Conservation (phyloP, 1,140 invertebrate genomes). For the Aphidius ervi region DNA sequence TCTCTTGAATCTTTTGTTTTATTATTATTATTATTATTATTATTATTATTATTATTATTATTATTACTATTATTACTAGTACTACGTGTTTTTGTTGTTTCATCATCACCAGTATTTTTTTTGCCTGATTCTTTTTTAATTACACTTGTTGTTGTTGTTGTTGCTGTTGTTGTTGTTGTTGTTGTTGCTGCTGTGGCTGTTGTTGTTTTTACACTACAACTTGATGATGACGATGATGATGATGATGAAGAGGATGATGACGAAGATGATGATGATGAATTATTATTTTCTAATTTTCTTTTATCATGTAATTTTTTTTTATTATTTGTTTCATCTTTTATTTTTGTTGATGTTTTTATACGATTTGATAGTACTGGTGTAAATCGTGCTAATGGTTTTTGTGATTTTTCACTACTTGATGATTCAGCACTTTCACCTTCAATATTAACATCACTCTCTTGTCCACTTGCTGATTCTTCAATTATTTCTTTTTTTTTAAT, state of each 20-base stretch:
- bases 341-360: conserved; percentile 26
- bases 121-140: conserved; percentile 26
- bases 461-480: conserved; percentile 39
- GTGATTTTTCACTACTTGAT: conserved; percentile 47
- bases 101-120: conserved; percentile 38
- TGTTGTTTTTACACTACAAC: conserved; percentile 17
- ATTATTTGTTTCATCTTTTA: conserved; percentile 30
- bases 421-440: conserved; percentile 45
- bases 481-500: conserved; percentile 47
- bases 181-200: background rate
- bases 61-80: conserved; percentile 12
- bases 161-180: background rate
- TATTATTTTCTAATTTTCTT: conserved; percentile 39
- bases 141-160: background rate
- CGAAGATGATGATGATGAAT: background rate
- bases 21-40: conserved; percentile 42
- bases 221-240: conserved; percentile 11
- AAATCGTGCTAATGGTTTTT: conserved; percentile 34
- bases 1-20: conserved; percentile 29
- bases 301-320: conserved; percentile 46
- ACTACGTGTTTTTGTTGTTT: conserved; percentile 48
- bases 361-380: conserved; percentile 27
- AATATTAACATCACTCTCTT: conserved; percentile 48
- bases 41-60: conserved; percentile 45
- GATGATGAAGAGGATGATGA: conserved; percentile 12